Evolutionary conservation across 2,888 invertebrate genomes (phyloP), one percentile per base, ranked within the genome.

Genomic region (Altica lythri): DNA sequence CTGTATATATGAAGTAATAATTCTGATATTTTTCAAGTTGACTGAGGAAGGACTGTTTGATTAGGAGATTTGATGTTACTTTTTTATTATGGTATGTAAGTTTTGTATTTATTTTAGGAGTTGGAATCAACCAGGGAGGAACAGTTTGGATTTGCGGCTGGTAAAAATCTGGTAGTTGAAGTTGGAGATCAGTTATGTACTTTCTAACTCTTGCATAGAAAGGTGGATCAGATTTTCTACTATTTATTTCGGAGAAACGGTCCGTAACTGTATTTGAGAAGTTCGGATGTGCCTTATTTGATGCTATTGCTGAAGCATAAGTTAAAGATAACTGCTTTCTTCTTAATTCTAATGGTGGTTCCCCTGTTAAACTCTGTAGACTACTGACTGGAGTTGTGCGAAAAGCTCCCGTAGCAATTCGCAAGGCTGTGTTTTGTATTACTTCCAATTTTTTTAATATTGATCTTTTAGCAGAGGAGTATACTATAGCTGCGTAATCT

Each of bases 401-500:
- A 8, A 22, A 22, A n/a, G n/a, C n/a, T n/a, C n/a, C n/a, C n/a
- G n/a, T n/a, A n/a, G n/a, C n/a, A n/a, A n/a, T n/a, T n/a, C n/a
- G n/a, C n/a, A n/a, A n/a, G n/a, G n/a, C n/a, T n/a, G n/a, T n/a
- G n/a, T n/a, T n/a, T n/a, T n/a, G n/a, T n/a, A n/a, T n/a, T n/a
- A n/a, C n/a, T n/a, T n/a, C n/a, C n/a, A n/a, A n/a, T n/a, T n/a
- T n/a, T 22, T 22, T 22, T 22, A 8, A 8, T 22, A 22, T 22
- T 8, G 4, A 22, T 22, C 4, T 22, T 22, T 22, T 22, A 16
- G 47, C 59, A 40, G 42, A 49, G 10, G 17, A 19, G n/a, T 27
- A 47, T 1, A 38, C 18, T 19, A 48, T 37, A n/a, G 25, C 35
- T 17, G 10, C 49, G 18, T 49, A 38, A 25, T 42, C 40, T 12